Base-by-base conservation (phyloP, 2,888 invertebrate species). In the Cyrtodaria siliqua region DNA sequence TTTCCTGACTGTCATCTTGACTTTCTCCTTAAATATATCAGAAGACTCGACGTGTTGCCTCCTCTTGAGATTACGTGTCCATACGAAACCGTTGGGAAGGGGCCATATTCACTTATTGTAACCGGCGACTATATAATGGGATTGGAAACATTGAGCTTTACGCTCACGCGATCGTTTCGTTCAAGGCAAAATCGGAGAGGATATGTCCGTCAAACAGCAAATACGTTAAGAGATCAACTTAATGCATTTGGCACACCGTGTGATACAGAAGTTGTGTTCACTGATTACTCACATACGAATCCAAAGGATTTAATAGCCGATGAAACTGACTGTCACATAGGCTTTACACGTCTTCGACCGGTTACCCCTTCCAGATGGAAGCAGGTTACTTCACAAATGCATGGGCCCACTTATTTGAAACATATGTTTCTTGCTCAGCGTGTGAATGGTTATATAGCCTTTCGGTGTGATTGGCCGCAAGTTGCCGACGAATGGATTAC, bases 381-480 rank as follows among this genome's bases (percentile, higher is more conserved):
- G 16, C 18, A 42, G 14, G n/a, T 29, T 3, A 14, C 40, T 23
- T 26, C 14, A 4, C 9, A 55, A 42, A 18, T 27, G n/a, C 12
- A 55, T 20, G 55, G 29, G 2, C n/a, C 16, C 26, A 23, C 0
- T 16, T 63, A 42, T 42, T n/a, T 55, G 16, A 55, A 44, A 44
- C 53, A 55, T n/a, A 2, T 55, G 42, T 20, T 55, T 42, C 8
- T 20, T 3, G 53, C 26, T 40, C 12, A 40, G 12, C 16, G 16
- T 38, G 8, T 27, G 2, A 26, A 38, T 12, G 16, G 2, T 33
- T 47, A 24, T 1, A 33, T 62, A 14, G 24, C 24, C n/a, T 52
- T 62, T 27, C 50, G 49, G 49, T 9, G 52, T n/a, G 62, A 62
- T 20, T 62, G 62, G 62, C 62, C 62, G 3, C 18, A 27, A 52